Base-by-base conservation (phyloP, 2,797 vertebrate genomes). In the Pipistrellus pygmaeus region DNA sequence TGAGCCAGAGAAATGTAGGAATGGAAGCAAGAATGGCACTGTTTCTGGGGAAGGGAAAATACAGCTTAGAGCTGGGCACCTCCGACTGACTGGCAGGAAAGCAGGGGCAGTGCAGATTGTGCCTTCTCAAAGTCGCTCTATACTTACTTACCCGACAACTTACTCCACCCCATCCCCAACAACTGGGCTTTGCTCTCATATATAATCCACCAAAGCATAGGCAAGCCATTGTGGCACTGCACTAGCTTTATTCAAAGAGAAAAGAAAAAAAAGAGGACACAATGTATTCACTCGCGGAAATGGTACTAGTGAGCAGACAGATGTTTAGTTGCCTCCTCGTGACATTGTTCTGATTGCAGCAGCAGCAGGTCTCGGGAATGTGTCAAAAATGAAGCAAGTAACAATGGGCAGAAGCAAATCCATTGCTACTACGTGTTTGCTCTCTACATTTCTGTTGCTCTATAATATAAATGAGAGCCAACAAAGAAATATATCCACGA, bases 191-290 rank as follows among this genome's bases (percentile, higher is more conserved):
- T 85, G 88, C 5, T 91, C 46, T 73, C 57, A 75, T 44, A 5
- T 44, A 60, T 69, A 92, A 82, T 48, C 76, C 32, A 90, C 4
- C 25, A 21, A 95, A 44, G 64, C 55, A 82, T 0, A 92, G 75
- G 90, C 8, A 71, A 91, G 85, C 82, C 92, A 68, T 21, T 66
- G 90, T 92, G 82, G 91, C 80, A 88, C 21, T 64, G 35, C 32
- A 80, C n/a, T 62, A 88, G 38, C 35, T 95, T 94, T 93, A 94
- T 46, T 71, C 66, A 78, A 82, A 85, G 32, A 91, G 86, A 62
- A 88, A 86, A n/a, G 73, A 68, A 83, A 84, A 51, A 46, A 48
- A 48, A 69, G 80, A 71, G 86, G 44, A 44, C 44, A 44, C 44
- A 41, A 41, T 44, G 44, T 44, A 44, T 44, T 44, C 44, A 11